Conservation (phyloP, 2,113 vertebrate species). For the Leptobrachium ailaonicum region DNA sequence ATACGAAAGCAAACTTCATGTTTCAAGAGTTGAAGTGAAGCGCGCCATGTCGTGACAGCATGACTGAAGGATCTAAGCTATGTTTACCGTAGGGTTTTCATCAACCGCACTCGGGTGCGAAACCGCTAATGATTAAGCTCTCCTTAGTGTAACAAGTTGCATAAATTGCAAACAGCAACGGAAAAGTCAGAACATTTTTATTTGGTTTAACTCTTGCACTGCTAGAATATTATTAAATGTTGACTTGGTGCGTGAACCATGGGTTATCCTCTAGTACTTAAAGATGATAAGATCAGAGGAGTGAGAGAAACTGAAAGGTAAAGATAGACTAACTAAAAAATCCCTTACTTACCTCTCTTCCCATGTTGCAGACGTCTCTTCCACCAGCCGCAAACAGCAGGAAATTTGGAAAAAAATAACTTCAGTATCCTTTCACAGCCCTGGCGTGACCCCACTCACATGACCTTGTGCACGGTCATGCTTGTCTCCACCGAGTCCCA, state of each 20-base stretch:
- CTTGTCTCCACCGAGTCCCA: no score
- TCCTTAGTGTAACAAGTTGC: slow-evolving; percentile 18
- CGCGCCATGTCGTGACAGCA: slow-evolving; percentile 19
- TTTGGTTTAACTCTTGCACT: not conserved
- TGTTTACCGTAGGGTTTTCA: slow-evolving; percentile 38
- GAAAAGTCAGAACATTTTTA: not conserved
- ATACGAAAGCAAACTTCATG: slow-evolving; percentile 7
- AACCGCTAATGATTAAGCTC: slow-evolving; percentile 20
- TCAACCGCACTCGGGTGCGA: slow-evolving; percentile 14
- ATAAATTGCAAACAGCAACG: slow-evolving; percentile 11
- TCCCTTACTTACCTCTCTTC: no score
- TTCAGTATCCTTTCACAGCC: no score
- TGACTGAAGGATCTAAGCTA: slow-evolving; percentile 40
- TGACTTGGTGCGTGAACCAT: not conserved
- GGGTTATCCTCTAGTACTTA: not conserved
- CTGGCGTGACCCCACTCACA: no score
- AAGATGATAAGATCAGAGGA: no score
- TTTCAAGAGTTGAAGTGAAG: slow-evolving; percentile 32
- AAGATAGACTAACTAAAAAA: no score
- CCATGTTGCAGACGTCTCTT: no score
- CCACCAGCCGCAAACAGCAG: no score
- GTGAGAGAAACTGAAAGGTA: no score
- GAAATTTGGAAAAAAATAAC: no score
- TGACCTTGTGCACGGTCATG: no score
- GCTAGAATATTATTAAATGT: not conserved